phyloP scores from a whole-genome alignment of 2,113 vertebrate species.

The Ovis aries region DNA sequence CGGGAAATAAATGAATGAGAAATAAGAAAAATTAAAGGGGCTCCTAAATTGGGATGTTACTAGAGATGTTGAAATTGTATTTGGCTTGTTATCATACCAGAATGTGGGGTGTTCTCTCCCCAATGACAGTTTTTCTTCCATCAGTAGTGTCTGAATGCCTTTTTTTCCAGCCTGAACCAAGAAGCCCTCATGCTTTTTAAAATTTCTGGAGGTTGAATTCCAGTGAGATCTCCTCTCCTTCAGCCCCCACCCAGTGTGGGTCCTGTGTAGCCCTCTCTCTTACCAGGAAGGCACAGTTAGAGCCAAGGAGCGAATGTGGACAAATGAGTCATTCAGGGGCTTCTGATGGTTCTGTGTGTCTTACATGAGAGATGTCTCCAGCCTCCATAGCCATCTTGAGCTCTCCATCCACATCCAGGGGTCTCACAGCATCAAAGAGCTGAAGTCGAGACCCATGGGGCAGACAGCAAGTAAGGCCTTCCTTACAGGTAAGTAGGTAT shows the following conservation, averaged over 20 bases:
- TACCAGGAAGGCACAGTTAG: neutral
- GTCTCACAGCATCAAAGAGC: neutral
- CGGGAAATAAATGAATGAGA: neutral
- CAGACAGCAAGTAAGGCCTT: neutral
- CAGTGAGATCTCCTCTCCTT: neutral
- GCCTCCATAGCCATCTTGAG: neutral
- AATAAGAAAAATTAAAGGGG: neutral
- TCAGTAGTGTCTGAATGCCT: neutral
- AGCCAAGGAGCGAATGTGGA: neutral
- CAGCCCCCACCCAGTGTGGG: neutral
- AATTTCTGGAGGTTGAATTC: neutral
- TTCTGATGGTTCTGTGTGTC: neutral
- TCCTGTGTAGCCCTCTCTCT: neutral
- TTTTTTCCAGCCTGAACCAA: neutral
- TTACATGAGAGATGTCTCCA: neutral
- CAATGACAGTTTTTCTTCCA: neutral
- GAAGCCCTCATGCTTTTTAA: neutral
- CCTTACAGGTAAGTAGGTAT: too few relatives aligned
- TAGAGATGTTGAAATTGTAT: neutral
- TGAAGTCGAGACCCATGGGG: neutral
- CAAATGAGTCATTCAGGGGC: too few relatives aligned
- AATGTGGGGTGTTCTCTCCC: neutral
- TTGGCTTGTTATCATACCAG: too few relatives aligned
- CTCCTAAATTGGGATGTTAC: neutral
- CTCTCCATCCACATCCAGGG: neutral